These are phyloP conservation scores for Brachyalestes nurse DNA, from an alignment of 2,797 vertebrate genomes.

Conservation along the genomic window DNA sequence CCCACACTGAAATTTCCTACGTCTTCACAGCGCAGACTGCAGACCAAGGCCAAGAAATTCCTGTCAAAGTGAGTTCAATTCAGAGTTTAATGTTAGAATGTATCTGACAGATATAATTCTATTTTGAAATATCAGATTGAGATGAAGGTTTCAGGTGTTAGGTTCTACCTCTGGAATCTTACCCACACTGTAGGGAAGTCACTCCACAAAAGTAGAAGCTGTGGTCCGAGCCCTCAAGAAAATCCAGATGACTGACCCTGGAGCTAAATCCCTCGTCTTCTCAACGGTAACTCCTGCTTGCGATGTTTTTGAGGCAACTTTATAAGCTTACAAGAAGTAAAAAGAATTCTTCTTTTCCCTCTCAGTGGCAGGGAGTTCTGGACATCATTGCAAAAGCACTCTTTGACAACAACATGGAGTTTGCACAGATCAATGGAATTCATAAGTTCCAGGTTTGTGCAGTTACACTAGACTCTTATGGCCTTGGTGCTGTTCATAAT, in stretches of 20 bases:
- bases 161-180: conserved; percentile 29
- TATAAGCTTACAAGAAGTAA: conserved; percentile 17
- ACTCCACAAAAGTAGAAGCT: conserved; percentile 98
- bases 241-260: conserved; percentile 89
- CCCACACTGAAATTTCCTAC: conserved; percentile 95
- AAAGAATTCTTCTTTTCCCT: conserved; percentile 5
- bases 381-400: conserved; percentile 98
- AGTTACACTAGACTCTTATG: background rate
- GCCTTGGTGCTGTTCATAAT: background rate
- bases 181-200: conserved; percentile 87
- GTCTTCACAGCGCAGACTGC: conserved; percentile 92
- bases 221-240: conserved; percentile 94
- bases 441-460: conserved; percentile 92
- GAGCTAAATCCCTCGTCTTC: conserved; percentile 95
- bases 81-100: background rate
- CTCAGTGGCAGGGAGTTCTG: conserved; percentile 95
- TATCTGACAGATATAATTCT: background rate
- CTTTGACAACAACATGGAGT: conserved; percentile 95
- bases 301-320: background rate
- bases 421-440: conserved; percentile 96
- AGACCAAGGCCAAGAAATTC: conserved; percentile 90
- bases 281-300: conserved; percentile 85
- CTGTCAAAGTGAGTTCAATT: conserved; percentile 85
- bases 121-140: background rate
- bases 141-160: background rate